Percentiles rank a stretch among this genome's conserved stretches.
These are phyloP conservation scores for Anas capensis DNA, from an alignment of 2,797 vertebrate genomes.

Conservation along the genomic window DNA sequence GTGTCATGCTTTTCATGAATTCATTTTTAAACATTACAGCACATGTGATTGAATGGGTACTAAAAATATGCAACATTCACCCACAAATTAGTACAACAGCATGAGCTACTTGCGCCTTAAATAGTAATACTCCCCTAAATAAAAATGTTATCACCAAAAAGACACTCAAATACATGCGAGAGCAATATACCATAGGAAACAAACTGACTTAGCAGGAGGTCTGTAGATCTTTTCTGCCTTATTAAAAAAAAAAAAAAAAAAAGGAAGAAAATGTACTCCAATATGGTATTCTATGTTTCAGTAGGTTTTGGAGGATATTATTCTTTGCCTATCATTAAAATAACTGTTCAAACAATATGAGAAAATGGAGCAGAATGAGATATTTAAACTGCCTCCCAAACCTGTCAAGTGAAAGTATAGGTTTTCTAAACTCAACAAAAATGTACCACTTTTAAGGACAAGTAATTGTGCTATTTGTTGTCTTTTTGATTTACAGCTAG, in stretches of 20 bases:
- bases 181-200: slow-evolving; percentile 39
- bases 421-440: slow-evolving; percentile 25
- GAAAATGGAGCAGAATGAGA: not conserved
- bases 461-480: slow-evolving; percentile 29
- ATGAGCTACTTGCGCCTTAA: slow-evolving; percentile 34
- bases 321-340: slow-evolving; percentile 13
- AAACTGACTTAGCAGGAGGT: slow-evolving; percentile 49
- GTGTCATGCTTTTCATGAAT: slow-evolving; percentile 23
- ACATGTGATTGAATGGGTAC: slow-evolving; percentile 54
- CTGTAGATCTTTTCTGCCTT: slow-evolving; percentile 35
- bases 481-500: slow-evolving; percentile 32
- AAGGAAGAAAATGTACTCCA: not conserved
- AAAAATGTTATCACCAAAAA: slow-evolving; percentile 44
- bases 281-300: not conserved
- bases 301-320: not conserved
- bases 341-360: not conserved
- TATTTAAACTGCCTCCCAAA: slow-evolving; percentile 15
- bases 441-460: not conserved
- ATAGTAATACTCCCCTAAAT: slow-evolving; percentile 48
- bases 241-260: not conserved
- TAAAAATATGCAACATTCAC: slow-evolving; percentile 62
- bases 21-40: slow-evolving; percentile 35
- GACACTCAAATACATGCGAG: slow-evolving; percentile 33
- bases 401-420: slow-evolving; percentile 39
- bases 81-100: slow-evolving; percentile 57